Evolutionary conservation across 2,888 invertebrate genomes (phyloP).

Genomic region (Ennomos erosarius): DNA sequence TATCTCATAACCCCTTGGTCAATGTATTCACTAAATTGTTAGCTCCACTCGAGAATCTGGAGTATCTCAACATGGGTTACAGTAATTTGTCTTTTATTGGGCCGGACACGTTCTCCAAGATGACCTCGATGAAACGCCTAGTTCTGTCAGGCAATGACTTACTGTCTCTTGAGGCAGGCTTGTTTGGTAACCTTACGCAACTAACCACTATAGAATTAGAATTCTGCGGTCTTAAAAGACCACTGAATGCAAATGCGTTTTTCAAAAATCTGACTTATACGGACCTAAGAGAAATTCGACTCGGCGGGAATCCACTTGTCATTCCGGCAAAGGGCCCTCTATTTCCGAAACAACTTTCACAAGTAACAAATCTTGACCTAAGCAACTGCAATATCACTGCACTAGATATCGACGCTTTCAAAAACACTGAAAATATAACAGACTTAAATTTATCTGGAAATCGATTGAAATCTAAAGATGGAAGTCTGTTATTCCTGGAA

Average conservation of each 20-base stretch:
- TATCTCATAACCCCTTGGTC: slow-evolving; percentile 88
- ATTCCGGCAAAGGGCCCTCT: slow-evolving; percentile 85
- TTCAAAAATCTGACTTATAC: slow-evolving; percentile 87
- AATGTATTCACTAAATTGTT: slow-evolving; percentile 88
- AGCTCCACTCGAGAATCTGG: slow-evolving; percentile 87
- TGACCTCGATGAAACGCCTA: slow-evolving; percentile 87
- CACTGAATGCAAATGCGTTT: slow-evolving; percentile 87
- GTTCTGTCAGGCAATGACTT: slow-evolving; percentile 89
- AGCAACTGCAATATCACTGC: slow-evolving; percentile 87
- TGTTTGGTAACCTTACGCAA: slow-evolving; percentile 88
- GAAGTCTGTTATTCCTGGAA: slow-evolving; percentile 84
- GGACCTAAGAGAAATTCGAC: slow-evolving; percentile 87
- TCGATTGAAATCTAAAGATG: slow-evolving; percentile 74
- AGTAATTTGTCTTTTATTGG: slow-evolving; percentile 88
- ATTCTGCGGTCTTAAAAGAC: slow-evolving; percentile 87
- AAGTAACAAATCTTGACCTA: slow-evolving; percentile 87
- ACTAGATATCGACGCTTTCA: slow-evolving; percentile 86
- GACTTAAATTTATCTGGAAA: slow-evolving; percentile 86
- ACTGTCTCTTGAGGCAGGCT: slow-evolving; percentile 87
- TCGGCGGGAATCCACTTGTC: slow-evolving; percentile 88
- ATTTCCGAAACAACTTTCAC: slow-evolving; percentile 87
- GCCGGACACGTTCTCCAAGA: slow-evolving; percentile 88
- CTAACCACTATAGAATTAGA: slow-evolving; percentile 88
- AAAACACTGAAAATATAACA: slow-evolving; percentile 86
- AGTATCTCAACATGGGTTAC: slow-evolving; percentile 90